Percentiles rank a stretch among this genome's conserved stretches.
These are phyloP conservation scores for Ciona savignyi DNA, from an alignment of 23 tunicate genomes.

Conservation along the genomic window DNA sequence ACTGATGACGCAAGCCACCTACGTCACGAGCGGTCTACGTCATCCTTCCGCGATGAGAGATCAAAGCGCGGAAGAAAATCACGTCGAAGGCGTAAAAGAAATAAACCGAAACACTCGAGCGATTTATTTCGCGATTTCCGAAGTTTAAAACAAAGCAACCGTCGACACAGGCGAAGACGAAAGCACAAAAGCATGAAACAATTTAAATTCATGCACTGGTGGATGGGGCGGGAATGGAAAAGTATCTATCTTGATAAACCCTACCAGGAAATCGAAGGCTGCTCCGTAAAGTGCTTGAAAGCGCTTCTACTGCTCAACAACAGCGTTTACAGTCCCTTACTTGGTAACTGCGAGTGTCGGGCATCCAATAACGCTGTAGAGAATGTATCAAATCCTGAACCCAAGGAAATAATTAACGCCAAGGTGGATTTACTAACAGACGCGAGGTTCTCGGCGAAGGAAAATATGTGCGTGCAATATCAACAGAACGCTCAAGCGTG, in stretches of 20 bases:
- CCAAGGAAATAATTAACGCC: not conserved
- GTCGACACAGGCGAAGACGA: not conserved
- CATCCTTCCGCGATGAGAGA: not conserved
- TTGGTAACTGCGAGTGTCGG: constrained; percentile 69
- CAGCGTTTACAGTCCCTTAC: constrained; percentile 46
- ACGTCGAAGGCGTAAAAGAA: not conserved
- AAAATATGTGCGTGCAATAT: constrained; percentile 25
- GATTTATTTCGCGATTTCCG: not conserved
- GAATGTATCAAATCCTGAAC: not conserved
- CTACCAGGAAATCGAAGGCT: not conserved
- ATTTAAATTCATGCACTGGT: constrained; percentile 13
- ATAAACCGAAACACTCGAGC: not conserved
- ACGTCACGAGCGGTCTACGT: not conserved
- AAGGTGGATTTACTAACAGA: not conserved
- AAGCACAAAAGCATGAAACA: not conserved
- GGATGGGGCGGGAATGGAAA: constrained; percentile 66
- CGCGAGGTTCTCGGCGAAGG: not conserved
- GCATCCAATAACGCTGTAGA: too few species aligned
- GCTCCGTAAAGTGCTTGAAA: constrained; percentile 47
- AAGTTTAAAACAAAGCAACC: not conserved
- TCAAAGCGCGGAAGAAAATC: not conserved
- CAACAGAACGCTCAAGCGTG: constrained; percentile 52
- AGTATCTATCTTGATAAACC: constrained; percentile 6
- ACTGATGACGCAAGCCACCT: not conserved
- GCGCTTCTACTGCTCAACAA: constrained; percentile 54